Evolutionary conservation across 2,888 invertebrate genomes (phyloP), one percentile per base, ranked within the genome.

Genomic region (Stenolophus ochropezus): DNA sequence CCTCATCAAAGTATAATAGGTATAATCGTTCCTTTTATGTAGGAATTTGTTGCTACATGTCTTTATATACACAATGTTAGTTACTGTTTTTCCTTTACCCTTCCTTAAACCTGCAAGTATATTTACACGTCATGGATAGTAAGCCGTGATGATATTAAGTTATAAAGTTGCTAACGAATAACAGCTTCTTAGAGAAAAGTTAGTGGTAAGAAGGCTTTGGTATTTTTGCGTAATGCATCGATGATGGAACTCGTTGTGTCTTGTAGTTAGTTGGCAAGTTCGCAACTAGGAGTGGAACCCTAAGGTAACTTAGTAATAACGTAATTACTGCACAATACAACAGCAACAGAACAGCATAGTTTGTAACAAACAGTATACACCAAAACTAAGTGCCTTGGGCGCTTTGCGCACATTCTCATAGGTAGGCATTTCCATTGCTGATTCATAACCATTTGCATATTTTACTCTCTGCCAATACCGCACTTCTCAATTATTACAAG

Each of bases 281-380:
- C 42, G n/a, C 16, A 65, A 65, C 65, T 69, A 69, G 42, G 5
- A 20, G 61, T 69, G 8, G 42, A 49, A 80, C 58, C 80, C 80
- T 73, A 42, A 80, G 80, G 80, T 80, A 80, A 80, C 80, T 80
- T 73, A 73, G 51, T 73, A 80, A 80, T 80, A 80, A 80, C 47
- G 73, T 80, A 73, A 80, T 80, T 80, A 80, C 73, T 79, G 53
- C 51, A 71, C 65, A 76, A 76, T 58, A 58, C 65, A 65, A n/a
- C 65, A 16, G 49, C 58, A 58, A 76, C 33, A 58, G 47, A 23
- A 21, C 77, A 16, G 49, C 58, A 58, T 56, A 79, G 79, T 80
- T 80, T 71, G 42, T 42, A 73, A 80, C 80, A 73, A 80, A 79
- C 79, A 79, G 79, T 27, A 51, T 79, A 79, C 56, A 69, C 42